Evolutionary conservation across 2,888 invertebrate species (phyloP), one percentile per base, ranked within the genome.

Genomic region (Caenorhabditis panamensis): DNA sequence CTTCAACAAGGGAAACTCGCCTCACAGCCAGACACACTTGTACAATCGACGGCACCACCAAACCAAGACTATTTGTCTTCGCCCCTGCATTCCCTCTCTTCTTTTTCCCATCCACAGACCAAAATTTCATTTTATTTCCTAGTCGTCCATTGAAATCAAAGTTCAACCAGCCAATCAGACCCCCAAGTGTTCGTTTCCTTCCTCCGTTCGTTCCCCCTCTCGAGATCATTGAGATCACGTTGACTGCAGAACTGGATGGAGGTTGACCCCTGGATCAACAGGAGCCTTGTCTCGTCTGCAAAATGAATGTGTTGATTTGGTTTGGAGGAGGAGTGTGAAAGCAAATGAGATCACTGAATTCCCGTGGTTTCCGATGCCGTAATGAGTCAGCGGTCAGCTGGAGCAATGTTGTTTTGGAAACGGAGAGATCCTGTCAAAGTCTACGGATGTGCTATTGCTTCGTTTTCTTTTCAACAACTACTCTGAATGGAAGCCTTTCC

Each of bases 61-160:
- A 51, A 51, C 51, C 51, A 51, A 41, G 13, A 24, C 51, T 51
- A 13, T 51, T 51, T 51, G 51, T 22, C 49, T 49, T 49, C 49
- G 18, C 22, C 5, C 22, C 26, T n/a, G n/a, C n/a, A n/a, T n/a
- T n/a, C n/a, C n/a, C n/a, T n/a, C n/a, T n/a, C n/a, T n/a, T n/a
- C n/a, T n/a, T n/a, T n/a, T n/a, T n/a, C 4, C 31, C 31, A 6
- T 31, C 31, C 31, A 31, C 51, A 13, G 24, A 24, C 6, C 51
- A 24, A 24, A 49, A 49, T 22, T 20, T 49, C 49, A 49, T n/a
- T 49, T 8, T 41, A 13, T 13, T 41, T 41, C 41, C 31, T 13
- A 41, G 47, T 47, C 11, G 26, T 11, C 13, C 51, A 24, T 26
- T 24, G 24, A 24, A 51, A 51, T 24, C 51, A 51, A 51, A 51